These are phyloP conservation scores for Chanos chanos DNA, from an alignment of 2,797 vertebrate species.

Conservation along the genomic window DNA sequence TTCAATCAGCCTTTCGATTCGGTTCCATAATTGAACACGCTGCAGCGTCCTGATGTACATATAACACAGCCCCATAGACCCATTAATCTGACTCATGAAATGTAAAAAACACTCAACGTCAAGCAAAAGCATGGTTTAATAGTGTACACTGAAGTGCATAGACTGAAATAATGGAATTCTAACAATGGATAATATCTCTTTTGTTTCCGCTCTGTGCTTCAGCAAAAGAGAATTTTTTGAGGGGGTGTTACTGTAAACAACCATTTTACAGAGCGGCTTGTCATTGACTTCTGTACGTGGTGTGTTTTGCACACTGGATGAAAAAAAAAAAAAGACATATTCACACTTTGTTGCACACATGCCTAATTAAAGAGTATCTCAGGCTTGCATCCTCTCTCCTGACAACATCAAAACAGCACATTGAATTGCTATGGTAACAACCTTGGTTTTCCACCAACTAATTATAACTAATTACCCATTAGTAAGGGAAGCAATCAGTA, in stretches of 20 bases:
- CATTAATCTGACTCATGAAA: slow-evolving; percentile 24
- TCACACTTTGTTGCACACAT: background rate
- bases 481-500: slow-evolving; percentile 49
- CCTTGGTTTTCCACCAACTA: slow-evolving; percentile 31
- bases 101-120: slow-evolving; percentile 2
- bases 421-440: slow-evolving; percentile 56
- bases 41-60: slow-evolving; percentile 3
- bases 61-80: background rate
- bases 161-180: too few species aligned
- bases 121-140: background rate
- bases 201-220: too few species aligned
- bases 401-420: slow-evolving; percentile 1
- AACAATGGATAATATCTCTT: too few species aligned
- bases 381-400: slow-evolving; percentile 9
- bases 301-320: background rate
- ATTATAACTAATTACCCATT: slow-evolving; percentile 46
- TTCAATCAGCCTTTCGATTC: slow-evolving; percentile 35
- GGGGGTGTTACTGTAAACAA: background rate
- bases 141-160: background rate
- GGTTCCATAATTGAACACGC: slow-evolving; percentile 32
- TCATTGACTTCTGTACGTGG: too few species aligned
- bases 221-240: too few species aligned
- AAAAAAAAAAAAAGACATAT: slow-evolving; percentile 16
- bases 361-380: slow-evolving; percentile 3
- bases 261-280: background rate